Evolutionary conservation across 2,888 invertebrate genomes (phyloP).

Genomic region (Lagria hirta): DNA sequence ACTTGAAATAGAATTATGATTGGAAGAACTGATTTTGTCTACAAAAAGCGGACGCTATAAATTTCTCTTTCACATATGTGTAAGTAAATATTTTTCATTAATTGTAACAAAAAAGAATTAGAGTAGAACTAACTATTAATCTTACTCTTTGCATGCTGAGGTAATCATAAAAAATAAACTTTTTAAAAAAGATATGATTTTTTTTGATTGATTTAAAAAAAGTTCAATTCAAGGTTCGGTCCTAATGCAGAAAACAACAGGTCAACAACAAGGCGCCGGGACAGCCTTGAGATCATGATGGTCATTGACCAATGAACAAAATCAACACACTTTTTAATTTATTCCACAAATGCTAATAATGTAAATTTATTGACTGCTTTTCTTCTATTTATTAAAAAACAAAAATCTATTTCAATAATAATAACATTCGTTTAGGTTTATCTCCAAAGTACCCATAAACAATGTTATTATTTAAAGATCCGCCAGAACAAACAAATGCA

Average conservation of each 20-base stretch:
- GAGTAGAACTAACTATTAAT: constrained; percentile 14
- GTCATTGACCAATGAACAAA: constrained; percentile 20
- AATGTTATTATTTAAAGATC: too few relatives aligned
- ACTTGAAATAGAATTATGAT: constrained; percentile 2
- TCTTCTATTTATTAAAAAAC: too few relatives aligned
- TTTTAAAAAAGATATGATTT: background rate
- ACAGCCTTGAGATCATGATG: constrained; percentile 27
- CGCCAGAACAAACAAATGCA: too few relatives aligned
- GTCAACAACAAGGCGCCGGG: constrained; percentile 3
- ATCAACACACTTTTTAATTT: too few relatives aligned
- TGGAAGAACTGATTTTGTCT: constrained; percentile 5
- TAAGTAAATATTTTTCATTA: constrained; percentile 3
- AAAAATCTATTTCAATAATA: too few relatives aligned
- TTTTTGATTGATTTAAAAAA: too few relatives aligned
- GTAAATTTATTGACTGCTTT: too few relatives aligned
- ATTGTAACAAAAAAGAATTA: constrained; percentile 2
- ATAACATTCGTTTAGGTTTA: too few relatives aligned
- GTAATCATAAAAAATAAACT: constrained; percentile 1
- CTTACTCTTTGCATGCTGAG: too few relatives aligned
- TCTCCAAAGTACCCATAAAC: too few relatives aligned
- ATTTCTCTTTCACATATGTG: constrained; percentile 13
- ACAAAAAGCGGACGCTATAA: background rate
- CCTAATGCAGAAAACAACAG: background rate
- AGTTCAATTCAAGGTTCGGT: too few relatives aligned
- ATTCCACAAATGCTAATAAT: too few relatives aligned